Conservation (phyloP, 2,113 vertebrate genomes). For the Poecile atricapillus region DNA sequence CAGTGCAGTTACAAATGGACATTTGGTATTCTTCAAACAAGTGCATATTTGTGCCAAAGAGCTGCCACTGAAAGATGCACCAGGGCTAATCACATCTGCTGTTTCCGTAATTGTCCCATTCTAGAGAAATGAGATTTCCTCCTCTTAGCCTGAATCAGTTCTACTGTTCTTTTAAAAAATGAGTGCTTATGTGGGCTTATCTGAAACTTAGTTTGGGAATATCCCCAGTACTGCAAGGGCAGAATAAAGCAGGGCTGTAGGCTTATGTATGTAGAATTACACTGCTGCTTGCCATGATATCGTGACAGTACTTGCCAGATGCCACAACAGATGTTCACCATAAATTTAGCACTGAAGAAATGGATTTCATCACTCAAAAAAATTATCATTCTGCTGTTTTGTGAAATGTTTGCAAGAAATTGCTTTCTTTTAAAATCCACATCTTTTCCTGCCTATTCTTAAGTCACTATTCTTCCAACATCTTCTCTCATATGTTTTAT, state of each 20-base stretch:
- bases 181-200: not conserved
- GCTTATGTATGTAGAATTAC: not conserved
- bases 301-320: not conserved
- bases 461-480: not conserved
- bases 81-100: conserved; percentile 2
- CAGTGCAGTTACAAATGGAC: not conserved
- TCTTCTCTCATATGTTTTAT: not conserved
- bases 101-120: not conserved
- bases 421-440: not conserved
- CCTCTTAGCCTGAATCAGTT: not conserved
- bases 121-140: not conserved
- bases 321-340: not conserved
- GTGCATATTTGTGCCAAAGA: not conserved
- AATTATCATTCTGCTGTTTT: not conserved
- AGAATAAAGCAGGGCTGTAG: not conserved
- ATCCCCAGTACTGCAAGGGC: not conserved
- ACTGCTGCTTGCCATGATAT: not conserved
- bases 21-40: conserved; percentile 44
- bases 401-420: not conserved
- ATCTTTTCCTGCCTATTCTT: not conserved
- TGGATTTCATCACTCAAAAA: not conserved
- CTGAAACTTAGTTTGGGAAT: not conserved
- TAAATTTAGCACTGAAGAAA: not conserved
- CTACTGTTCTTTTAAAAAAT: conserved; percentile 18
- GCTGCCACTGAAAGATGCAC: conserved; percentile 13